Percentiles rank a stretch among this genome's conserved stretches.
Evolutionary conservation across 2,113 vertebrate species (phyloP).

Genomic region (Crotophaga sulcirostris): DNA sequence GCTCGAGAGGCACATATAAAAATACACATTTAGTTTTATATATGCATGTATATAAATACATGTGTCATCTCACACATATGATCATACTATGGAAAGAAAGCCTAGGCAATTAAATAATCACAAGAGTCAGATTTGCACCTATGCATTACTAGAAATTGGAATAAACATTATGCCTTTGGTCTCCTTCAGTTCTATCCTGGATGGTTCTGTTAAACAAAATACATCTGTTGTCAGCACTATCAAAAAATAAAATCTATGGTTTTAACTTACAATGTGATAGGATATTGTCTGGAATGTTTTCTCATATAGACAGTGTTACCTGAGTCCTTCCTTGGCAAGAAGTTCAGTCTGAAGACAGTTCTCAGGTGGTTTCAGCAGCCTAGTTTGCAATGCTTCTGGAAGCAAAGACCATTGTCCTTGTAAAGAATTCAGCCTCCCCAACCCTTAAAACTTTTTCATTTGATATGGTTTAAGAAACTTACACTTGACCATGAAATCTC

Average conservation of each 20-base stretch:
- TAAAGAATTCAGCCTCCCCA: not conserved
- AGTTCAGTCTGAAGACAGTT: constrained; percentile 36
- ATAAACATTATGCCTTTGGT: not conserved
- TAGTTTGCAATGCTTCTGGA: not conserved
- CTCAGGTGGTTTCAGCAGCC: constrained; percentile 9
- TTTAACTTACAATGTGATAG: constrained; percentile 29
- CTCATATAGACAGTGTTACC: constrained; percentile 38
- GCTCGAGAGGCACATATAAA: not conserved
- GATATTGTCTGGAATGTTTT: constrained; percentile 43
- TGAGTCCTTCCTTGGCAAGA: constrained; percentile 53
- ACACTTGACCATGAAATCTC: not conserved
- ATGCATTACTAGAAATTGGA: not conserved
- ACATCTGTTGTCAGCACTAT: constrained; percentile 24
- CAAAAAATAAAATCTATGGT: not conserved
- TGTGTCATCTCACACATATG: not conserved
- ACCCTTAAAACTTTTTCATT: not conserved
- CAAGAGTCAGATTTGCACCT: not conserved
- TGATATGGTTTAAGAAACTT: not conserved
- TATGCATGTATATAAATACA: not conserved
- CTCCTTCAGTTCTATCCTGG: not conserved
- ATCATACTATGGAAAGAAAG: not conserved
- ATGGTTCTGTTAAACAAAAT: not conserved
- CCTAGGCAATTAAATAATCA: not conserved
- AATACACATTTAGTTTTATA: not conserved
- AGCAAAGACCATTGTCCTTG: accelerated